Evolutionary conservation across 1,140 invertebrate genomes (phyloP).

Genomic region (Solen grandis): DNA sequence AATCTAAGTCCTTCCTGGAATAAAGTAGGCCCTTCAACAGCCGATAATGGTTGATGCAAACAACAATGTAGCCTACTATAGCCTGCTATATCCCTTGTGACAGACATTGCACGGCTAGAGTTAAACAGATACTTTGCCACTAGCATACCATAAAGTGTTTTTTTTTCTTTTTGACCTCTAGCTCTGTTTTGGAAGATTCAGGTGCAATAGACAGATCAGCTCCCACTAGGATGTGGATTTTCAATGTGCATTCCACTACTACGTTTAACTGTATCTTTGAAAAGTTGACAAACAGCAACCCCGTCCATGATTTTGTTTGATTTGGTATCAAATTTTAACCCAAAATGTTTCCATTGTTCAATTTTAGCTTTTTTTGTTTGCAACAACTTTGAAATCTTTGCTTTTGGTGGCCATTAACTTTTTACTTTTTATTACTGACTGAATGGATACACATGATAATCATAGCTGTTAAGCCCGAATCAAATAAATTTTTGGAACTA

Average conservation of each 20-base stretch:
- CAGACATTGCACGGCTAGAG: background rate
- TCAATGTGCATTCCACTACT: background rate
- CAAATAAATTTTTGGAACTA: background rate
- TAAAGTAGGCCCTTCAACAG: background rate
- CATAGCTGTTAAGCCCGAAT: background rate
- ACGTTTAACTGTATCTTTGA: background rate
- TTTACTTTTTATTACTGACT: background rate
- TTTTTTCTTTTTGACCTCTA: background rate
- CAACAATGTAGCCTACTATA: background rate
- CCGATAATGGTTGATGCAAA: background rate
- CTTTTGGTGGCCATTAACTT: background rate
- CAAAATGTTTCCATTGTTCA: background rate
- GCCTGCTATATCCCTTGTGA: background rate
- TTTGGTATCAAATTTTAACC: background rate
- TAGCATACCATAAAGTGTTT: background rate
- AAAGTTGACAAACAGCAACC: background rate
- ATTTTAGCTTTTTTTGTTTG: background rate
- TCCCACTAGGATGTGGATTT: background rate
- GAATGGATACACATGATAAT: background rate
- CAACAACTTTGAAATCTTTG: background rate
- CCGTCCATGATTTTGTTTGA: background rate
- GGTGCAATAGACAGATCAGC: background rate
- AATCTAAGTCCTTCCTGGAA: constrained; percentile 7
- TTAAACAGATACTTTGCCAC: background rate
- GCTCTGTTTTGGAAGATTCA: background rate